These are phyloP conservation scores for Hormaphis cornu DNA, from an alignment of 1,140 invertebrate species.

Conservation along the genomic window DNA sequence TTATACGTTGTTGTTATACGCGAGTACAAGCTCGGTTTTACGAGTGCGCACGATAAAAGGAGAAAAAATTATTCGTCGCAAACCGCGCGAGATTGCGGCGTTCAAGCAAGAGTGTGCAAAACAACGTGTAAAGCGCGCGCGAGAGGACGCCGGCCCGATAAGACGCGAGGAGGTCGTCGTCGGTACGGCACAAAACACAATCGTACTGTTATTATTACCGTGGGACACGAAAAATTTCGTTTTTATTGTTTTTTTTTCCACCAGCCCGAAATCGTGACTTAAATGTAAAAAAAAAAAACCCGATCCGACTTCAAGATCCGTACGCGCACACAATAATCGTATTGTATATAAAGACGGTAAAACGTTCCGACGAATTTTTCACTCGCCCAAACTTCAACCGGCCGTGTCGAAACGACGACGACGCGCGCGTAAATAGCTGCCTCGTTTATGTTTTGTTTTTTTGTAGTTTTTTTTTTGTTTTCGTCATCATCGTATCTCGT, in stretches of 20 bases:
- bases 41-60: too few relatives aligned
- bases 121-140: too few relatives aligned
- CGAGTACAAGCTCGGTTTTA: too few relatives aligned
- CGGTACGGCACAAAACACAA: too few relatives aligned
- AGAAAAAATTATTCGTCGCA: too few relatives aligned
- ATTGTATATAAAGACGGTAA: neutral
- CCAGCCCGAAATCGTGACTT: conserved; percentile 26
- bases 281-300: conserved; percentile 14
- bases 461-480: neutral
- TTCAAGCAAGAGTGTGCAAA: too few relatives aligned
- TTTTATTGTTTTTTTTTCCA: conserved; percentile 9
- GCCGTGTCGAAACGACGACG: neutral
- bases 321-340: too few relatives aligned
- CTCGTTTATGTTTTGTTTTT: conserved; percentile 12
- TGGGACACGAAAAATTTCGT: conserved; percentile 17
- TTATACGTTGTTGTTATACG: too few relatives aligned
- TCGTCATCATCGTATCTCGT: neutral
- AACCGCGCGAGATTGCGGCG: too few relatives aligned
- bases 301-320: conserved; percentile 22
- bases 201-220: conserved; percentile 28
- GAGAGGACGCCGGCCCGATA: too few relatives aligned
- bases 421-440: neutral
- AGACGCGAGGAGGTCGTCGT: too few relatives aligned
- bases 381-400: neutral
- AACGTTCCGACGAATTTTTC: neutral